Conservation (phyloP, 2,888 invertebrate genomes). For the Steinernema scapterisci region DNA sequence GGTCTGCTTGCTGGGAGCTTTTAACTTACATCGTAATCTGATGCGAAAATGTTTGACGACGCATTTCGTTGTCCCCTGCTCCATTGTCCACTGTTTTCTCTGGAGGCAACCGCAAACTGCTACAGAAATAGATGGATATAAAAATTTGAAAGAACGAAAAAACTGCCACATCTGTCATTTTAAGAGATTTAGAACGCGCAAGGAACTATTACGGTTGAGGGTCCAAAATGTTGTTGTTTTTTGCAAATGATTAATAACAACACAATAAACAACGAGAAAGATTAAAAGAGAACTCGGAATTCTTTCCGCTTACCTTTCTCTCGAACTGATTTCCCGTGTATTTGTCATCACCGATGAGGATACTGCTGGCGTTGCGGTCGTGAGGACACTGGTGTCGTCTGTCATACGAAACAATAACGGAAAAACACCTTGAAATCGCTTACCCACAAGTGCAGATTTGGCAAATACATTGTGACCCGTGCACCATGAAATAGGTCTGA, state of each 20-base stretch:
- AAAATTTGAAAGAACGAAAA: too few species aligned
- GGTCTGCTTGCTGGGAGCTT: not conserved
- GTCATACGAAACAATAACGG: not conserved
- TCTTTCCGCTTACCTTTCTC: slow-evolving; percentile 40
- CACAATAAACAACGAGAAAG: too few species aligned
- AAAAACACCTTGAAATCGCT: slow-evolving; percentile 19
- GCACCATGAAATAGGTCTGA: not conserved
- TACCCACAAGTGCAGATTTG: slow-evolving; percentile 66
- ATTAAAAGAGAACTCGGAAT: too few species aligned
- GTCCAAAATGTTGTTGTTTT: too few species aligned
- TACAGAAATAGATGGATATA: too few species aligned
- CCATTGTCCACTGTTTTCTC: slow-evolving; percentile 14
- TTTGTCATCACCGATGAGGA: slow-evolving; percentile 49
- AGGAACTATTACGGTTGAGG: too few species aligned
- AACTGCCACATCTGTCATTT: too few species aligned
- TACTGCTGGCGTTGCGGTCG: slow-evolving; percentile 57
- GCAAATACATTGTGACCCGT: slow-evolving; percentile 64
- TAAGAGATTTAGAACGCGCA: too few species aligned
- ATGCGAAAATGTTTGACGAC: not conserved
- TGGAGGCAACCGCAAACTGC: slow-evolving; percentile 38
- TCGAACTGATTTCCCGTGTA: slow-evolving; percentile 36
- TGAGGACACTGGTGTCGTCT: slow-evolving; percentile 62
- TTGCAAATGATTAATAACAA: too few species aligned
- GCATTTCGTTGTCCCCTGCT: not conserved
- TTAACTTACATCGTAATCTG: not conserved